A percentile compares a stretch with the other conserved stretches of the same genome.
Conservation (phyloP, 2,113 vertebrate genomes). For the Hippolais icterina region DNA sequence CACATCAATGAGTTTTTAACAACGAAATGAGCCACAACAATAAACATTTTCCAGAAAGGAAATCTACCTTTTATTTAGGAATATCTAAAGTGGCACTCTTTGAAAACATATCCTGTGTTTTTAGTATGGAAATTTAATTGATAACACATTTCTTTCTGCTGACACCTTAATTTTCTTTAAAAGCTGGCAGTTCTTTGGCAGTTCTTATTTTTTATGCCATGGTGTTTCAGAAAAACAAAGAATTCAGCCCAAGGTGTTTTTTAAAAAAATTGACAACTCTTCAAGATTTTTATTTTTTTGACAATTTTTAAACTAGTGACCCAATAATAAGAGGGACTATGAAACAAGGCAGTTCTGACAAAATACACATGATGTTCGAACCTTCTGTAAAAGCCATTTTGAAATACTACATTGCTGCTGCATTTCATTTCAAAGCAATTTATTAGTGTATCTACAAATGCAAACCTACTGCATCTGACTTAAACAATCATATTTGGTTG, state of each 20-base stretch:
- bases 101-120: neutral
- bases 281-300: neutral
- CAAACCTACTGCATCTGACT: neutral
- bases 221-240: neutral
- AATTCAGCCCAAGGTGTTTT: neutral
- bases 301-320: neutral
- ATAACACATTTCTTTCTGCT: neutral
- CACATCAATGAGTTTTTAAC: neutral
- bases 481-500: neutral
- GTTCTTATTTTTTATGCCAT: neutral
- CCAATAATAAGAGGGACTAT: neutral
- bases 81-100: neutral
- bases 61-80: neutral
- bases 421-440: neutral
- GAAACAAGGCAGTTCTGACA: conserved; percentile 16
- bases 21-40: neutral
- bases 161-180: neutral
- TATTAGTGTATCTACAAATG: neutral
- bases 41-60: neutral
- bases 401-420: neutral
- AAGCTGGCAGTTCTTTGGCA: neutral
- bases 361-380: neutral
- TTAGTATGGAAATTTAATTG: neutral
- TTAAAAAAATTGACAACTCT: neutral
- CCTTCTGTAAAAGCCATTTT: neutral